These are phyloP conservation scores for Phasianus colchicus DNA, from an alignment of 2,113 vertebrate species.

Conservation along the genomic window DNA sequence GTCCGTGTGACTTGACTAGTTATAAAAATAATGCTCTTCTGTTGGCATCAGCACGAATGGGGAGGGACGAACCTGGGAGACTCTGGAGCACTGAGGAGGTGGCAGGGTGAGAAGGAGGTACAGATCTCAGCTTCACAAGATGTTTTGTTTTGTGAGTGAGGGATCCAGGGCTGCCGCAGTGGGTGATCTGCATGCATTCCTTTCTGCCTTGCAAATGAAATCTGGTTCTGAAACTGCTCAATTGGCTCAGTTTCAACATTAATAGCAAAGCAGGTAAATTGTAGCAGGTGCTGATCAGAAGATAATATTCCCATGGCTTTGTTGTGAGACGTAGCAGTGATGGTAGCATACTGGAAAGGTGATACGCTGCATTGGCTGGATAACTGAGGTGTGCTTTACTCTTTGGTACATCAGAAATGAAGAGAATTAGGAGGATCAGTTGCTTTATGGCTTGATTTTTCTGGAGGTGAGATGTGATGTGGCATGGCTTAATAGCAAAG, in stretches of 20 bases:
- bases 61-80: not conserved
- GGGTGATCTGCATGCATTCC: not conserved
- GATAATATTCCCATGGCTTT: not conserved
- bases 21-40: slow-evolving; percentile 25
- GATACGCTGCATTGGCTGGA: not conserved
- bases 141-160: not conserved
- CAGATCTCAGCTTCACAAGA: not conserved
- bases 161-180: not conserved
- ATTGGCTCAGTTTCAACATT: slow-evolving; percentile 7
- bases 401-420: not conserved
- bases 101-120: not conserved
- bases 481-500: not conserved
- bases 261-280: not conserved
- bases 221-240: not conserved
- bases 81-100: not conserved
- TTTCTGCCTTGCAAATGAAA: not conserved
- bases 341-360: not conserved
- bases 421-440: not conserved
- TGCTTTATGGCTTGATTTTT: not conserved
- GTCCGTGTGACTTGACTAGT: not conserved
- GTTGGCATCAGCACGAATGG: not conserved
- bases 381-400: not conserved
- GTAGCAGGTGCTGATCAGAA: not conserved
- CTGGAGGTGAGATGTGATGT: rapidly evolving
- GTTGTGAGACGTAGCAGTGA: not conserved